Evolutionary conservation across 2,113 vertebrate species (phyloP), one percentile per base, ranked within the genome.

Genomic region (Passer montanus): DNA sequence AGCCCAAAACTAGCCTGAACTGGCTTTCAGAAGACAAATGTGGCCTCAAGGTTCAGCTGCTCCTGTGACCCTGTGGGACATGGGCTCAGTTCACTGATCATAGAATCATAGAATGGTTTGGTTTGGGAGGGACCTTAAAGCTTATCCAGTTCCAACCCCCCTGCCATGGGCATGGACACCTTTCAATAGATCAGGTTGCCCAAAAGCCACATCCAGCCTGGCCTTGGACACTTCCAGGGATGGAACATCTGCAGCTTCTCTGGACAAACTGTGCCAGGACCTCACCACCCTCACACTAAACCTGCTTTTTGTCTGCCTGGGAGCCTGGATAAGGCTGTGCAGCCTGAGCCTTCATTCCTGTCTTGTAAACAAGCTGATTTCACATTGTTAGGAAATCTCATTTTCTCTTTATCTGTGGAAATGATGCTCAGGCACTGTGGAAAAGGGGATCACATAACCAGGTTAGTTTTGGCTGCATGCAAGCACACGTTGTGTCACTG

Each of bases 41-140:
- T 52, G 33, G 20, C 15, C 46, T 46, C 49, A 22, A 33, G 10
- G 43, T 91, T 67, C 35, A n/a, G 31, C 47, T 47, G 35, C 64
- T 84, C 5, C 58, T 62, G 23, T 6, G 23, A 50, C 21, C 9
- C 64, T 39, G 31, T 70, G 31, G 0, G 3, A 33, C 0, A 0
- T 20, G 31, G 39, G 8, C 22, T 67, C 23, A 22, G 30, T 43
- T 69, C 41, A n/a, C 10, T 55, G 22, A 23, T 17, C 21, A 56
- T 0, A 43, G 12, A 89, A 41, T 41, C n/a, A 46, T 1, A 9
- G 55, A 76, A 28, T 24, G 35, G 4, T 43, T 90, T 70, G 18
- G 9, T 31, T 62, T 63, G 63, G 35, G 17, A 90, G 10, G 18
- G 7, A 63, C 18, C 35, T 28, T 28, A 15, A 49, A 19, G 8